Evolutionary conservation across 2,888 invertebrate species (phyloP), one percentile per base, ranked within the genome.

Genomic region (Xanthia togata): DNA sequence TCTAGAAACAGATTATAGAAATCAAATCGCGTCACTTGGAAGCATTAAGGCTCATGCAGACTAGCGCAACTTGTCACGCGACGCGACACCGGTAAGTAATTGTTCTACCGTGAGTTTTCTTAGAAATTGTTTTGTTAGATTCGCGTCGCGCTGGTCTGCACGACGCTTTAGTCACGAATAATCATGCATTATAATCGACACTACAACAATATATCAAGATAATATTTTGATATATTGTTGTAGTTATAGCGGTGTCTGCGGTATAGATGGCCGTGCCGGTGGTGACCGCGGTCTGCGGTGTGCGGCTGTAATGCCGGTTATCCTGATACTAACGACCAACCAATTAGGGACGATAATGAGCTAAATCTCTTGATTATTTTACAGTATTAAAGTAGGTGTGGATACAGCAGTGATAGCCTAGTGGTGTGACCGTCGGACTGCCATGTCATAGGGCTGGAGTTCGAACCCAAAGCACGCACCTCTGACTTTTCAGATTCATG

Each of bases 241-340:
- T n/a, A 35, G 6, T 64, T n/a, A 11, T 6, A 57, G 6, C 20
- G 9, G 20, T 14, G 17, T 12, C 47, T 69, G 82, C 23, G 76
- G 76, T 67, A 4, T 35, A 1, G 5, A 12, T 41, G 17, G 57
- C 6, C 55, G 35, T 26, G 12, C 17, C 67, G 1, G 59, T 64
- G 83, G 83, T 2, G 31, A 55, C 47, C 69, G 82, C 20, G 84
- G 84, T 84, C n/a, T 84, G 81, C 68, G 82, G 84, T 65, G 11
- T 38, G 65, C 31, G 41, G 35, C 38, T 55, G 31, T 68, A 60
- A 83, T 26, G 70, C 57, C 60, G n/a, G 23, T 78, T n/a, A 55
- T 59, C 35, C 70, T 59, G 38, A 60, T 55, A 44, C 57, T 63
- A 74, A 70, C 31, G 71, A 75, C 57, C 60, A 23, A 17, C 50